Evolutionary conservation across 2,888 invertebrate genomes (phyloP).

Genomic region (Mythimna loreyi): DNA sequence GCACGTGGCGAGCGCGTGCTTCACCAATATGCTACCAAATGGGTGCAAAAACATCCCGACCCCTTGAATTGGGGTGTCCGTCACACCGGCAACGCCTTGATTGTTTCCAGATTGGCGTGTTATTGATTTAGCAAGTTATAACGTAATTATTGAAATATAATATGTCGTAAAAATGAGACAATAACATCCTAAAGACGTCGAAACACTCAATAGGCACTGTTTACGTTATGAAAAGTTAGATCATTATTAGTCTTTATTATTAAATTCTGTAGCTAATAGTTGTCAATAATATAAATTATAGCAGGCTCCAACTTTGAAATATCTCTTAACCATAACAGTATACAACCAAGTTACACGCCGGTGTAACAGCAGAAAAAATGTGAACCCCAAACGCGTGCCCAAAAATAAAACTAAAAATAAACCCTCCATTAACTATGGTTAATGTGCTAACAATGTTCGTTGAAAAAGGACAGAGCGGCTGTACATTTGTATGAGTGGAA

Average conservation of each 20-base stretch:
- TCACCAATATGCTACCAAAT: conserved; percentile 77
- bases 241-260: neutral
- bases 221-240: neutral
- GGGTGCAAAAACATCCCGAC: conserved; percentile 79
- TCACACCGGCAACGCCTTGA: conserved; percentile 78
- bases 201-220: neutral
- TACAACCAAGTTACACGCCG: conserved; percentile 47
- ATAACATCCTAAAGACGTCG: neutral
- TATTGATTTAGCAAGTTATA: conserved; percentile 42
- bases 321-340: neutral
- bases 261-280: neutral
- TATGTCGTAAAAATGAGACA: neutral
- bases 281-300: neutral
- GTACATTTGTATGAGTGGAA: conserved; percentile 67
- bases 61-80: conserved; percentile 69
- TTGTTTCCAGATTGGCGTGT: conserved; percentile 46
- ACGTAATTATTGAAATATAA: conserved; percentile 4
- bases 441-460: conserved; percentile 87
- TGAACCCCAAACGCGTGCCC: conserved; percentile 73
- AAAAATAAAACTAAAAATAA: conserved; percentile 88
- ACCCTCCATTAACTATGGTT: conserved; percentile 83
- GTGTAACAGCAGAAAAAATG: conserved; percentile 65
- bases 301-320: neutral
- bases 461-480: conserved; percentile 64
- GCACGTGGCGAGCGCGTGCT: conserved; percentile 87